Evolutionary conservation across 1,140 invertebrate genomes (phyloP), one percentile per base, ranked within the genome.

Genomic region (Conopomorpha cramerella): DNA sequence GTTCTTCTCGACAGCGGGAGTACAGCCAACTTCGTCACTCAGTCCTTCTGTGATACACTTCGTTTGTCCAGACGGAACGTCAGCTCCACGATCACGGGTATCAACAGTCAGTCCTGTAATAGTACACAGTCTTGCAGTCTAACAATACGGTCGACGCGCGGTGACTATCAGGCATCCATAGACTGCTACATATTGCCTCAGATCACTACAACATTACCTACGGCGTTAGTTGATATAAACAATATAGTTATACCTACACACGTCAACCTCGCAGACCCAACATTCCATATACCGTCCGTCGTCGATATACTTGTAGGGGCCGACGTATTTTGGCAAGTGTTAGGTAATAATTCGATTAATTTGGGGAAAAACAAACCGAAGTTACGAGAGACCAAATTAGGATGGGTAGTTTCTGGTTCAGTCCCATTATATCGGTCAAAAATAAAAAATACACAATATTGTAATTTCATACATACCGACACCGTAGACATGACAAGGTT

Each of bases 321-420:
- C 28, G 49, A 49, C 18, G 34, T 46, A 27, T 54, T 51, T 30
- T 54, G 51, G 51, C 27, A 49, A 10, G 30, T 53, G 7, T 10
- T 53, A 32, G 25, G 39, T 16, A 37, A 16, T 3, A 34, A 45
- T 16, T 15, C 10, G 13, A 49, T 49, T 16, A 30, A 43, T 8
- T 35, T 53, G 39, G 44, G 46, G n/a, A 41, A 46, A 34, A 31
- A 41, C 11, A 28, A 42, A 26, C 50, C 50, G 25, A 37, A 23
- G 16, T 36, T 53, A 15, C 34, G 15, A 30, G 39, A 49, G 31
- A 38, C 39, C 27, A 41, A 35, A 28, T 23, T 53, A 26, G 50
- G 46, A 30, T 53, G 50, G 50, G 10, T 53, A 19, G 39, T 53
- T 1, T 47, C 46, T 16, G 46, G 50, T 3, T 34, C 36, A 13